phyloP scores from a whole-genome alignment of 2,113 vertebrate species.

The Xiphophorus hellerii region DNA sequence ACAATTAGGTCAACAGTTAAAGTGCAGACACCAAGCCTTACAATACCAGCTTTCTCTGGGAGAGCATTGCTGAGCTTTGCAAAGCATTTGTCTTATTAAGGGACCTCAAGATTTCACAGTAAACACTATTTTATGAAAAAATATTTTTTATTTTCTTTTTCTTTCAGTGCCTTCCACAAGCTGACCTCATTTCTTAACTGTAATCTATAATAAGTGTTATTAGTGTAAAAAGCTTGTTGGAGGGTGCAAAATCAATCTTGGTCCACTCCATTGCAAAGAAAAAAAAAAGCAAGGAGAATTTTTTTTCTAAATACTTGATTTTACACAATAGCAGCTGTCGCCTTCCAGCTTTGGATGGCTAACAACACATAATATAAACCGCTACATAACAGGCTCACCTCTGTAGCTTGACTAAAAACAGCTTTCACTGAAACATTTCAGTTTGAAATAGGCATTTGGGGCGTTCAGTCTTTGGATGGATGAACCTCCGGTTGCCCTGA shows the following conservation, averaged over 20 bases:
- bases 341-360: constrained; percentile 17
- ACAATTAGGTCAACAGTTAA: neutral
- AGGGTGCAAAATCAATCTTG: neutral
- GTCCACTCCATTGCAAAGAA: neutral
- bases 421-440: constrained; percentile 41
- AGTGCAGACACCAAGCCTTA: constrained; percentile 1
- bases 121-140: neutral
- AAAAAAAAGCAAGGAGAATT: neutral
- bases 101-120: neutral
- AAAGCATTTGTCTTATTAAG: constrained; percentile 3
- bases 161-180: no score
- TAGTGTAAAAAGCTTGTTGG: neutral
- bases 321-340: constrained; percentile 46
- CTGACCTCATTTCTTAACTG: neutral
- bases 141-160: neutral
- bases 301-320: constrained; percentile 8
- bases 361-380: constrained; percentile 18
- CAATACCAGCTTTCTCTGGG: neutral
- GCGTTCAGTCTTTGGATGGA: constrained; percentile 32
- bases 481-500: constrained; percentile 46
- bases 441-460: constrained; percentile 61
- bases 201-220: no score
- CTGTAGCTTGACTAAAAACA: constrained; percentile 34
- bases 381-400: constrained; percentile 27
- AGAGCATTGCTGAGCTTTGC: neutral